Conservation (phyloP, 2,113 vertebrate genomes). For the Hyperopisus bebe region DNA sequence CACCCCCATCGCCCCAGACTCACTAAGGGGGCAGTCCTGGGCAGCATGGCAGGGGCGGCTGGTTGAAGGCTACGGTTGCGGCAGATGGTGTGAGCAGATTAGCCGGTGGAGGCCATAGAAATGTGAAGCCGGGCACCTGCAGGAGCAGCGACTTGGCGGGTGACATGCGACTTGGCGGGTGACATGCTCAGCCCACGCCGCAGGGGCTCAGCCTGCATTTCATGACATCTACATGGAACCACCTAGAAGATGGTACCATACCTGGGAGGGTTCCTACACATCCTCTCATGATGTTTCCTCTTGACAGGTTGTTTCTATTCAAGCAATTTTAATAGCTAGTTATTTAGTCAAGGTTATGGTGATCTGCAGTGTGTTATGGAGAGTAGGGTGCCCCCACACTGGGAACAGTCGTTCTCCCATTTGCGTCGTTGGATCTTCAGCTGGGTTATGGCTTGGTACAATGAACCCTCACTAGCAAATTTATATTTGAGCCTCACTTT, state of each 20-base stretch:
- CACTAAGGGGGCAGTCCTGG: background rate
- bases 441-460: background rate
- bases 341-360: background rate
- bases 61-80: background rate
- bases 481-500: background rate
- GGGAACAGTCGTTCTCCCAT: too few species aligned
- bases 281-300: background rate
- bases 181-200: background rate
- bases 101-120: background rate
- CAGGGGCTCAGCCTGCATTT: background rate
- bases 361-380: background rate
- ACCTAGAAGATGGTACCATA: background rate
- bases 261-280: background rate
- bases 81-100: slow-evolving; percentile 17
- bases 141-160: too few species aligned
- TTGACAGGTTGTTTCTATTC: background rate
- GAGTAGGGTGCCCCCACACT: background rate
- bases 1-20: background rate
- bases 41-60: background rate
- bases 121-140: too few species aligned
- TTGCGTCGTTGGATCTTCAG: background rate
- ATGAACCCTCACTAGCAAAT: background rate
- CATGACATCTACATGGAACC: background rate
- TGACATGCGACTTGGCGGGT: too few species aligned
- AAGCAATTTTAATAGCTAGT: background rate